Evolutionary conservation across 2,113 vertebrate genomes (phyloP).

Genomic region (Synodontis membranacea): DNA sequence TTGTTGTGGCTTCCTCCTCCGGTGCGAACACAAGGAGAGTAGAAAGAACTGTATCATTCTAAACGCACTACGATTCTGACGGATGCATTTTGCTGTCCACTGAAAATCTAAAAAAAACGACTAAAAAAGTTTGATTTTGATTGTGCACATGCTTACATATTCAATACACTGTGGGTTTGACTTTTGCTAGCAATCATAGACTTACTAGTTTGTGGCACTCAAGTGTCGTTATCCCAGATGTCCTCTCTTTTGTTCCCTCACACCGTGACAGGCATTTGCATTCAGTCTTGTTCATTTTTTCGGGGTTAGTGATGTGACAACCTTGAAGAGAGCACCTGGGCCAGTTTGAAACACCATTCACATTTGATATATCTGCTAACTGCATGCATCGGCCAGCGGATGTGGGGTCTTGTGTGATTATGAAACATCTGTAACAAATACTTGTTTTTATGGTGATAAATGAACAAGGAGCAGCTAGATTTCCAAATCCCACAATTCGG

Average conservation of each 20-base stretch:
- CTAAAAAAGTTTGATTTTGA: too few species aligned
- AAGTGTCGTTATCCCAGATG: background rate
- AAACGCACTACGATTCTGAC: background rate
- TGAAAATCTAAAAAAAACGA: background rate
- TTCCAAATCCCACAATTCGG: background rate
- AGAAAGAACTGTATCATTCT: background rate
- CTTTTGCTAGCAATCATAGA: background rate
- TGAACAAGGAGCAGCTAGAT: background rate
- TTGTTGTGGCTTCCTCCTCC: background rate
- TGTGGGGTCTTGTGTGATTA: background rate
- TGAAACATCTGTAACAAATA: background rate
- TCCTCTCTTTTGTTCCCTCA: background rate
- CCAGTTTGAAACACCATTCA: slow-evolving; percentile 29
- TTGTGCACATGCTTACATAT: background rate
- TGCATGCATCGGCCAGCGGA: background rate
- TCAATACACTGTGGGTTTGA: background rate
- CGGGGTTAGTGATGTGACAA: background rate
- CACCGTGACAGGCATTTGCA: slow-evolving; percentile 5
- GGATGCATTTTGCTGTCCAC: background rate
- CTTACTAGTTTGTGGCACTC: background rate
- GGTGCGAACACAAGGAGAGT: background rate
- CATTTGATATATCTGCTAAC: background rate
- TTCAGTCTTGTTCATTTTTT: background rate
- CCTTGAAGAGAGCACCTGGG: slow-evolving; percentile 43
- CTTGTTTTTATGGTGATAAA: slow-evolving; percentile 3